Evolutionary conservation across 2,797 vertebrate species (phyloP).

Genomic region (Neosilurus mollespiculum): DNA sequence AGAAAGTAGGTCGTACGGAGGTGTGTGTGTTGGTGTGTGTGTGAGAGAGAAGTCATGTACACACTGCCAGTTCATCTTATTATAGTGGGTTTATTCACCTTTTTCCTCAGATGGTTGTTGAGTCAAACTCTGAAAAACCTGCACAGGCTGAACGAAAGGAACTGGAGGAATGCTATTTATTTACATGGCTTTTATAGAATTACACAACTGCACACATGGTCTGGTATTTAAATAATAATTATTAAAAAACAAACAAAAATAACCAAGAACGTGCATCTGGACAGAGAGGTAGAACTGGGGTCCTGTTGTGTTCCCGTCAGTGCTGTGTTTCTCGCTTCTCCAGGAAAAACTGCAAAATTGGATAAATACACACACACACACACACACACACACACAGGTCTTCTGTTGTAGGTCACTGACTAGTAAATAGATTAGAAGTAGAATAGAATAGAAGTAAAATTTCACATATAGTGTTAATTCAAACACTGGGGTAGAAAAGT

Average conservation of each 20-base stretch:
- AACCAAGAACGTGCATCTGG: background rate
- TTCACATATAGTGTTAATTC: no score
- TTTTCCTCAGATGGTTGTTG: background rate
- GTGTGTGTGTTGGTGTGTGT: background rate
- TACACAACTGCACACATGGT: background rate
- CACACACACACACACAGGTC: background rate
- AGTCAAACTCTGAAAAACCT: background rate
- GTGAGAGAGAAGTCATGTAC: background rate
- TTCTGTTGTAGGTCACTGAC: no score
- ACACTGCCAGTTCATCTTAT: background rate
- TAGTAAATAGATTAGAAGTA: no score
- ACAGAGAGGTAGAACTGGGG: background rate
- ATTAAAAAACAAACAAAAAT: background rate
- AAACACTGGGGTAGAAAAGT: no score
- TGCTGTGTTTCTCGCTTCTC: slow-evolving; percentile 72
- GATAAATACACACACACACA: slow-evolving; percentile 22
- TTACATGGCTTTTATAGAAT: slow-evolving; percentile 31
- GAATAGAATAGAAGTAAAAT: no score
- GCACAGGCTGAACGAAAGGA: background rate
- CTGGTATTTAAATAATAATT: background rate
- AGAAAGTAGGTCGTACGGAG: background rate
- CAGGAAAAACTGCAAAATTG: slow-evolving; percentile 80
- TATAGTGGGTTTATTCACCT: background rate
- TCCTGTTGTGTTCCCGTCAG: slow-evolving; percentile 15
- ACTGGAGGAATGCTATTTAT: slow-evolving; percentile 16